Conservation (phyloP, 2,888 invertebrate genomes). For the Patella pellucida region DNA sequence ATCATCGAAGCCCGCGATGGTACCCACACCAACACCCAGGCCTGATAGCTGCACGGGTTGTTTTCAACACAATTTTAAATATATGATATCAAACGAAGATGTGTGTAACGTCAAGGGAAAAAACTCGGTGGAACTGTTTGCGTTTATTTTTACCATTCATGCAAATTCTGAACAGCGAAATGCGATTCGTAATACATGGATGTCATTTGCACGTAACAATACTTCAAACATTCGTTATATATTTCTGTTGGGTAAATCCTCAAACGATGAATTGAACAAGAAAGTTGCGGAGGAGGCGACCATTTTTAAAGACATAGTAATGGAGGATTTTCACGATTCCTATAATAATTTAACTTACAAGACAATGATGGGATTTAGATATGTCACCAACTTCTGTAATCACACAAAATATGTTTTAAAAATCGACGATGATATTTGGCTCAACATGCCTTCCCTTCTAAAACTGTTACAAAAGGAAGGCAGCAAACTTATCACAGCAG, state of each 20-base stretch:
- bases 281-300: slow-evolving; percentile 27
- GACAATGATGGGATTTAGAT: slow-evolving; percentile 38
- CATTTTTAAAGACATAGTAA: slow-evolving; percentile 29
- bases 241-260: slow-evolving; percentile 37
- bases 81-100: slow-evolving; percentile 29
- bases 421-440: slow-evolving; percentile 41
- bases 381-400: slow-evolving; percentile 27
- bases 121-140: slow-evolving; percentile 27
- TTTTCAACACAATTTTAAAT: slow-evolving; percentile 33
- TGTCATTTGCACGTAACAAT: slow-evolving; percentile 27
- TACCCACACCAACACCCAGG: neutral
- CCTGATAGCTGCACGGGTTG: slow-evolving; percentile 29
- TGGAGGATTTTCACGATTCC: slow-evolving; percentile 34
- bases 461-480: neutral
- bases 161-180: slow-evolving; percentile 24
- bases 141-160: slow-evolving; percentile 33
- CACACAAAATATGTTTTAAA: slow-evolving; percentile 34
- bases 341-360: slow-evolving; percentile 39
- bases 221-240: slow-evolving; percentile 34
- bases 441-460: slow-evolving; percentile 23
- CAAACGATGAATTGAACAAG: slow-evolving; percentile 14
- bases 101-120: slow-evolving; percentile 28
- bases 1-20: too few species aligned
- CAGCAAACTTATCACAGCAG: neutral
- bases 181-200: slow-evolving; percentile 41